phyloP scores from a whole-genome alignment of 2,797 vertebrate species.

The Phoebastria nigripes region DNA sequence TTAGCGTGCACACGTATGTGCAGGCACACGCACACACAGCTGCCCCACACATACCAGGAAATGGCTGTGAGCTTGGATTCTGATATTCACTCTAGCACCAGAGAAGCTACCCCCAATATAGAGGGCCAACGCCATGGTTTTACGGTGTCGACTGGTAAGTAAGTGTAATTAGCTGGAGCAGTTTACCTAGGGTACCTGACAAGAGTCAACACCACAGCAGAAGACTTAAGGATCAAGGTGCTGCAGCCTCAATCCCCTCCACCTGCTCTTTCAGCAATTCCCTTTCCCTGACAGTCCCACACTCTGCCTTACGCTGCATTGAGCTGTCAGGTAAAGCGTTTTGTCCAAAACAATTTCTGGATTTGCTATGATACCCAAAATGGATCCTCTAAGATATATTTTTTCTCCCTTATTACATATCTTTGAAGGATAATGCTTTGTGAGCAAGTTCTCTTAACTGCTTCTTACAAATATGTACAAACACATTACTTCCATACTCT shows the following conservation, averaged over 20 bases:
- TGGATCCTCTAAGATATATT: not conserved
- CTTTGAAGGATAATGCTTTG: not conserved
- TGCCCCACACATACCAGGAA: not conserved
- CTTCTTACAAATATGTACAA: not conserved
- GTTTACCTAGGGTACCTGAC: fast-evolving
- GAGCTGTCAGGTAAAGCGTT: not conserved
- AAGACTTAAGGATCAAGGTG: not conserved
- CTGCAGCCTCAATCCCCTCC: not conserved
- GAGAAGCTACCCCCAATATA: fast-evolving
- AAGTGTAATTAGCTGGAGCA: not conserved
- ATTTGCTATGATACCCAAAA: not conserved
- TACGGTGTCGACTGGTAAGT: fast-evolving
- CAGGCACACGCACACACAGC: fast-evolving
- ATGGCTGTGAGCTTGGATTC: too few species aligned
- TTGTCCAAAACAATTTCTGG: not conserved
- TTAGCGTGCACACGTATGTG: not conserved
- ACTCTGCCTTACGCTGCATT: fast-evolving
- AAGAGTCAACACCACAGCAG: fast-evolving
- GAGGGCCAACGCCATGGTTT: too few species aligned
- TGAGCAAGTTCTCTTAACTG: not conserved
- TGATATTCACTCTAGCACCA: not conserved
- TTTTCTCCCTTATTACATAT: not conserved
- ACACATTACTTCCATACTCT: not conserved
- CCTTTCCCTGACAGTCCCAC: not conserved
- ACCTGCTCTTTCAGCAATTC: not conserved